Conservation (phyloP, 2,113 vertebrate genomes). For the Epinephelus fuscoguttatus region DNA sequence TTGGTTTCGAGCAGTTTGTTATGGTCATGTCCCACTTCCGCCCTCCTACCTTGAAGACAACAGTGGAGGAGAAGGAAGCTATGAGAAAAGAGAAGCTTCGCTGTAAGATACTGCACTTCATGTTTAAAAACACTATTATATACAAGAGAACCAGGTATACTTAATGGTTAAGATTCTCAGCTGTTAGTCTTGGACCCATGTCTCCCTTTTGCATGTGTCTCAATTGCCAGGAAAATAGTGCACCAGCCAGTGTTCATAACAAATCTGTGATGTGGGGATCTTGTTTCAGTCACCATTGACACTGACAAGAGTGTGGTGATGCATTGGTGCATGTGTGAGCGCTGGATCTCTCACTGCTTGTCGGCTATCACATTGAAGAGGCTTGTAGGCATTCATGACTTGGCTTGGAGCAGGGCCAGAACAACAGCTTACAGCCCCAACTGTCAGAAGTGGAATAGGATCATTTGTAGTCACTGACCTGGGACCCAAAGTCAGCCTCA, state of each 20-base stretch:
- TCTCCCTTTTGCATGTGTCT: too few species aligned
- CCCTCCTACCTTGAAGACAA: slow-evolving; percentile 84
- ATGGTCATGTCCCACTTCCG: slow-evolving; percentile 96
- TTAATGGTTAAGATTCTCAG: background rate
- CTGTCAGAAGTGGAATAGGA: background rate
- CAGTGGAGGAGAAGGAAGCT: slow-evolving; percentile 85
- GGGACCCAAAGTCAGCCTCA: background rate
- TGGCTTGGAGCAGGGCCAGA: background rate
- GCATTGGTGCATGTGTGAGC: background rate
- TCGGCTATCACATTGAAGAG: background rate
- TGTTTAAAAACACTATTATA: background rate
- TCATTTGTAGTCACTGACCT: background rate
- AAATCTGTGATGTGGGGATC: background rate
- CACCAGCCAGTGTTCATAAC: background rate
- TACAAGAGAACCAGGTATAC: background rate
- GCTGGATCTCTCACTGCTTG: slow-evolving; percentile 10
- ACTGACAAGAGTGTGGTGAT: background rate
- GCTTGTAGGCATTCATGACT: background rate
- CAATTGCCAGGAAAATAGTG: background rate
- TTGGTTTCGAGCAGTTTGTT: slow-evolving; percentile 94
- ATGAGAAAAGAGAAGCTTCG: slow-evolving; percentile 90
- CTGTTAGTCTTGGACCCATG: background rate
- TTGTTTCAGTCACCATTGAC: background rate
- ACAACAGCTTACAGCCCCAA: background rate
- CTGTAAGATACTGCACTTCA: slow-evolving; percentile 83